phyloP scores from a whole-genome alignment of 2,888 invertebrate genomes.

The Lepidonotus clava region DNA sequence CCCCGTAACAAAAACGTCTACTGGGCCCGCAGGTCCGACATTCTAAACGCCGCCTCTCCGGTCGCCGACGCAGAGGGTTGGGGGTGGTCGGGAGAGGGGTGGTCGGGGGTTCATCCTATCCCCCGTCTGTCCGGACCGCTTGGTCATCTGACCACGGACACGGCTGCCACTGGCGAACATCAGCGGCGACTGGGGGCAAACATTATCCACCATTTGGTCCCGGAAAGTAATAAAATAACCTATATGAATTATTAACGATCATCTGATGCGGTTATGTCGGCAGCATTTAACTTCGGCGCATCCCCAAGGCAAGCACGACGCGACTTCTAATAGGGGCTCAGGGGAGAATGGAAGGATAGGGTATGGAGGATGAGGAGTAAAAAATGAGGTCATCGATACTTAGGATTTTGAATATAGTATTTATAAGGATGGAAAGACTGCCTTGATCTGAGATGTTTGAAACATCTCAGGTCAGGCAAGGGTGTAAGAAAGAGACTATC shows the following conservation, averaged over 20 bases:
- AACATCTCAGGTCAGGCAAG: too few relatives aligned
- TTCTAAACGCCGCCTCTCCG: not conserved
- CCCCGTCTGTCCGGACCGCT: slow-evolving; percentile 8
- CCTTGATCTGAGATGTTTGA: too few relatives aligned
- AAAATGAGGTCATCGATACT: too few relatives aligned
- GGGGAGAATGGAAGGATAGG: too few relatives aligned
- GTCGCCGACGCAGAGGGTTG: not conserved
- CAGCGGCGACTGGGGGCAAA: slow-evolving; percentile 36
- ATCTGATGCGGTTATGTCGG: slow-evolving; percentile 49
- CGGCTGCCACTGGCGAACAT: slow-evolving; percentile 1
- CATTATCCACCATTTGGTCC: slow-evolving; percentile 39
- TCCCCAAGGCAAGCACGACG: not conserved
- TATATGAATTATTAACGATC: slow-evolving; percentile 52
- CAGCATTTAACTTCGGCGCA: slow-evolving; percentile 29
- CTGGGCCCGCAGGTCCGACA: not conserved
- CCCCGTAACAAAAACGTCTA: not conserved
- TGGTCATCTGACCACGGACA: not conserved
- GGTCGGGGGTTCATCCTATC: not conserved
- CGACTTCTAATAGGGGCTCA: not conserved
- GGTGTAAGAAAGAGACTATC: too few relatives aligned
- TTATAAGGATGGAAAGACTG: too few relatives aligned
- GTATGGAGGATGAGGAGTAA: too few relatives aligned
- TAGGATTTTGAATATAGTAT: too few relatives aligned
- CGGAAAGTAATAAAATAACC: slow-evolving; percentile 46
- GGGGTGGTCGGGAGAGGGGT: not conserved